A percentile compares a stretch with the other conserved stretches of the same genome.
These are phyloP conservation scores for Dryobates pubescens DNA, from an alignment of 2,797 vertebrate species.

Conservation along the genomic window DNA sequence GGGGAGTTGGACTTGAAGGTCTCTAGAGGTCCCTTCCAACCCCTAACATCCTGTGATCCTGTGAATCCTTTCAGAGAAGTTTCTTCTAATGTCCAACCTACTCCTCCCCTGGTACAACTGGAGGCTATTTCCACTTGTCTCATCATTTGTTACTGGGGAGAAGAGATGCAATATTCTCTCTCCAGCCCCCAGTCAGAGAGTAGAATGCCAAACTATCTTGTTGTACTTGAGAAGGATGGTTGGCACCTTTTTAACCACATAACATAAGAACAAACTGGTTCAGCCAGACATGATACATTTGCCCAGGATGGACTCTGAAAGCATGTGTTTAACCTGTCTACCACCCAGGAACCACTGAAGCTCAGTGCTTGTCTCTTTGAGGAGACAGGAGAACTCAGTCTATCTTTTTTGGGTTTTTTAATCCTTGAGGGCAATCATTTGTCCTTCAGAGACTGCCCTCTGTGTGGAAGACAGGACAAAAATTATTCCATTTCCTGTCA, in stretches of 20 bases:
- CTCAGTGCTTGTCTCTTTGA: background rate
- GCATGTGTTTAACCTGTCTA: background rate
- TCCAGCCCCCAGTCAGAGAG: background rate
- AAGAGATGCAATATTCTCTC: no score
- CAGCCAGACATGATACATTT: background rate
- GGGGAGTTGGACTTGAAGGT: no score
- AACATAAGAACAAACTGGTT: background rate
- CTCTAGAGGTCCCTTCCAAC: no score
- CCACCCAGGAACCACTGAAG: background rate
- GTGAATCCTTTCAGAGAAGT: no score
- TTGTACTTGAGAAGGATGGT: background rate
- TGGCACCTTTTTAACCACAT: accelerated
- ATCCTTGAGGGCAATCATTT: background rate
- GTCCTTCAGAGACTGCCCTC: background rate
- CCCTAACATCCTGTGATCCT: no score
- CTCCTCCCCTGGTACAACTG: no score
- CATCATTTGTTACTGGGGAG: no score
- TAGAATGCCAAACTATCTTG: background rate
- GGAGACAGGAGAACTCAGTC: background rate
- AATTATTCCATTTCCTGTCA: background rate
- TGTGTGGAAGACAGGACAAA: background rate
- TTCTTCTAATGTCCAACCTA: no score
- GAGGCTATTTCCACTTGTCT: no score
- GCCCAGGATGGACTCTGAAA: background rate
- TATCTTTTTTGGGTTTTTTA: background rate